phyloP scores from a whole-genome alignment of 2,113 vertebrate genomes.

The Baryphthengus martii region DNA sequence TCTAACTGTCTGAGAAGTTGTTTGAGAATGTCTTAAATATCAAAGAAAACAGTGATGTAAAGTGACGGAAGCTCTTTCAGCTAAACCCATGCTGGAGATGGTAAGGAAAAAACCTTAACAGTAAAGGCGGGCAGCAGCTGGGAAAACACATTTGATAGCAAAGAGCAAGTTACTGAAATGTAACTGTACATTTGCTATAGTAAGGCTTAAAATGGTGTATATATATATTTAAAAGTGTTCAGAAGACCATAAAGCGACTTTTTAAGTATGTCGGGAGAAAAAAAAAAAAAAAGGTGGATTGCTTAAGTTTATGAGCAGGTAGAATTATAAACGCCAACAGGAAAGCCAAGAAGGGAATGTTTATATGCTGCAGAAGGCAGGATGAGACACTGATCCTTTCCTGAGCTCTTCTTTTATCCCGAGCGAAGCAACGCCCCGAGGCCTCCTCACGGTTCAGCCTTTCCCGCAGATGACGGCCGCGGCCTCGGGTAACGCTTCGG shows the following conservation, averaged over 20 bases:
- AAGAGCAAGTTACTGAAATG: not conserved
- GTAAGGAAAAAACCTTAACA: not conserved
- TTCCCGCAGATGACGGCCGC: not conserved
- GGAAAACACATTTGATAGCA: not conserved
- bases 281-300: not conserved
- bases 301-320: not conserved
- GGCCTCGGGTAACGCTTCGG: too few species aligned
- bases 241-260: not conserved
- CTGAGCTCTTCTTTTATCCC: not conserved
- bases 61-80: not conserved
- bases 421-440: accelerated
- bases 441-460: accelerated
- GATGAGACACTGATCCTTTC: too few species aligned
- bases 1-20: not conserved
- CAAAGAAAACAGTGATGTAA: not conserved
- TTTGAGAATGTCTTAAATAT: not conserved
- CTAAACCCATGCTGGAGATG: not conserved
- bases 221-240: not conserved
- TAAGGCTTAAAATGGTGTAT: not conserved
- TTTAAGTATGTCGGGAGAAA: not conserved
- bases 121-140: not conserved
- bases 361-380: not conserved
- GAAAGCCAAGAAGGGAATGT: not conserved
- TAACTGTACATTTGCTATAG: not conserved
- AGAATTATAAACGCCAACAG: not conserved